phyloP scores from a whole-genome alignment of 2,797 vertebrate species.

The Crocodylus rhombifer region DNA sequence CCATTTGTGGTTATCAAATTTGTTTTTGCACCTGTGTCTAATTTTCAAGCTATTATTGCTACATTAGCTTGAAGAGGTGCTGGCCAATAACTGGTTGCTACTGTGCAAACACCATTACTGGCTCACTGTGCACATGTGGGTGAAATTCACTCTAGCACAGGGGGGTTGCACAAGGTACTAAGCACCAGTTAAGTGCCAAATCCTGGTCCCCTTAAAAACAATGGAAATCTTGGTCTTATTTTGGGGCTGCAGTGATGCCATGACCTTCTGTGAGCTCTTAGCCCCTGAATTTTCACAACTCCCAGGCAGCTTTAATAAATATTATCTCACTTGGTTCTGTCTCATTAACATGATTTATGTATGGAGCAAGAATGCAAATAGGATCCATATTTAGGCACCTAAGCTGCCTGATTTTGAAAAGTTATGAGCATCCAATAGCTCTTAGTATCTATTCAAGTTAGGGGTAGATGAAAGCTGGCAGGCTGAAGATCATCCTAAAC shows the following conservation, averaged over 20 bases:
- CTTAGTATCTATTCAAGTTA: background rate
- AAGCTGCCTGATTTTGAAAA: background rate
- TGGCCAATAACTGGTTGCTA: background rate
- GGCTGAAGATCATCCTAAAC: background rate
- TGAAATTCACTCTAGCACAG: background rate
- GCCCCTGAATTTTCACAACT: background rate
- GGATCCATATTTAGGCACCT: accelerated
- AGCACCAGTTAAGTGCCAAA: background rate
- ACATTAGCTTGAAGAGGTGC: background rate
- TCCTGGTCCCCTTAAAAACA: background rate
- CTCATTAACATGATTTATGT: background rate
- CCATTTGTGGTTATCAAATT: background rate
- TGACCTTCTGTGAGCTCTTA: accelerated
- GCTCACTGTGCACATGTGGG: background rate
- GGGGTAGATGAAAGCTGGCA: background rate
- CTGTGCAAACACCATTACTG: background rate
- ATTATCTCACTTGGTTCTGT: background rate
- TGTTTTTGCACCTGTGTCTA: background rate
- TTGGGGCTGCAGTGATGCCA: background rate
- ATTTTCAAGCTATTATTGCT: conserved; percentile 10
- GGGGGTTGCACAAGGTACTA: background rate
- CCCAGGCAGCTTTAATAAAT: background rate
- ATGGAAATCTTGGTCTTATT: background rate
- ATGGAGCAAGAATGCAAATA: background rate
- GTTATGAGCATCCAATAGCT: background rate